phyloP scores from a whole-genome alignment of 2,113 vertebrate genomes.

The Choloepus hoffmanni region DNA sequence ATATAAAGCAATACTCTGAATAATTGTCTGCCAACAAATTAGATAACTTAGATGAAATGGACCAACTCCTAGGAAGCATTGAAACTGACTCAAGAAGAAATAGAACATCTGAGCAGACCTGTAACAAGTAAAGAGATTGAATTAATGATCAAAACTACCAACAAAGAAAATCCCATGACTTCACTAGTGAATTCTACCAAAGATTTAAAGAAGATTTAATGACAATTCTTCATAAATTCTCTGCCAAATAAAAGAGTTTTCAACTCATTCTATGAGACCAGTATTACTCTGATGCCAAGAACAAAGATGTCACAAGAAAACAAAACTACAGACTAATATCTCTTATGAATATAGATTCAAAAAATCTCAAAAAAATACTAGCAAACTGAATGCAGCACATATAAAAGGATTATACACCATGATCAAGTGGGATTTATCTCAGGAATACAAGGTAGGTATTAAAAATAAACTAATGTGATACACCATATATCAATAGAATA shows the following conservation, averaged over 20 bases:
- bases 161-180: background rate
- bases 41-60: conserved; percentile 31
- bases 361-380: conserved; percentile 14
- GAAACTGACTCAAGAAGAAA: conserved; percentile 54
- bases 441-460: background rate
- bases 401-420: background rate
- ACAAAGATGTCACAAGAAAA: background rate
- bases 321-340: background rate
- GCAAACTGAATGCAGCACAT: conserved; percentile 39
- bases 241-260: background rate
- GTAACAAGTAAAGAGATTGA: background rate
- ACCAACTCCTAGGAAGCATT: conserved; percentile 12
- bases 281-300: conserved; percentile 13
- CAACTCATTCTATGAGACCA: background rate
- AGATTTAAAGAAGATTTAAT: conserved; percentile 27
- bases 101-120: background rate
- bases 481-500: background rate
- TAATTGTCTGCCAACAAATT: conserved; percentile 18
- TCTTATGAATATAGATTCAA: conserved; percentile 32
- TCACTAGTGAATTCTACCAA: conserved; percentile 37
- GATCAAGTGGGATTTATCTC: background rate
- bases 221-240: background rate
- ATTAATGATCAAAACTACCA: conserved; percentile 17
- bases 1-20: background rate
- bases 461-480: background rate